Evolutionary conservation across 2,797 vertebrate genomes (phyloP).

Genomic region (Acrossocheilus fasciatus): DNA sequence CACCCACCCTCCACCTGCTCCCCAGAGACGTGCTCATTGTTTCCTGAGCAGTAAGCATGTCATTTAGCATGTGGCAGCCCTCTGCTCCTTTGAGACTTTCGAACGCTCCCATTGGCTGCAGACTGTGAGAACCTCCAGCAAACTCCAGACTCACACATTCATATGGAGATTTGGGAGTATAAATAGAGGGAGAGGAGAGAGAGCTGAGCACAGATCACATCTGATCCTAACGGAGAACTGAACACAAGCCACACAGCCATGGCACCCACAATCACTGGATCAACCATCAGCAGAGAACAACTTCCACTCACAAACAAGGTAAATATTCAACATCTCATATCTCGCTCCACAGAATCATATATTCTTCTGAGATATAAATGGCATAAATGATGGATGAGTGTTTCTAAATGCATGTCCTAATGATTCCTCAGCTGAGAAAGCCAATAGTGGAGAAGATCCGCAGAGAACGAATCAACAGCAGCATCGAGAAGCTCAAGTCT

Average conservation of each 20-base stretch:
- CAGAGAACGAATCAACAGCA: conserved; percentile 81
- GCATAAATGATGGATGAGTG: neutral
- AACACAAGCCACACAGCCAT: conserved; percentile 68
- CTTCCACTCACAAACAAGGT: conserved; percentile 78
- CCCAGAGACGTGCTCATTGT: conserved; percentile 77
- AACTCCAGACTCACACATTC: conserved; percentile 87
- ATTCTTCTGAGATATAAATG: neutral
- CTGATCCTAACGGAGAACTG: conserved; percentile 64
- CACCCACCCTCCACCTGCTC: conserved; percentile 81
- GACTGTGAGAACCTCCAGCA: conserved; percentile 93
- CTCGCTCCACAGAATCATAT: too few relatives aligned
- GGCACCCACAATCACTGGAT: conserved; percentile 79
- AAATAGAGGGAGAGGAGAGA: conserved; percentile 79
- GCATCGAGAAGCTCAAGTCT: conserved; percentile 83
- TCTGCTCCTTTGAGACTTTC: too few relatives aligned
- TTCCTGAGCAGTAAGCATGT: conserved; percentile 77
- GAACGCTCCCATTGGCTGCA: conserved; percentile 85
- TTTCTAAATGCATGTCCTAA: conserved; percentile 21
- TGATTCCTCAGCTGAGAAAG: conserved; percentile 81
- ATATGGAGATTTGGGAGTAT: conserved; percentile 84
- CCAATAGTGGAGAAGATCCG: conserved; percentile 89
- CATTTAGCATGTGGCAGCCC: conserved; percentile 81
- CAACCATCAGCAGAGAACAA: conserved; percentile 70
- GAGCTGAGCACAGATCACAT: conserved; percentile 67
- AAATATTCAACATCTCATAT: conserved; percentile 58